Evolutionary conservation across 2,888 invertebrate species (phyloP).

Genomic region (Augiades crinisus): DNA sequence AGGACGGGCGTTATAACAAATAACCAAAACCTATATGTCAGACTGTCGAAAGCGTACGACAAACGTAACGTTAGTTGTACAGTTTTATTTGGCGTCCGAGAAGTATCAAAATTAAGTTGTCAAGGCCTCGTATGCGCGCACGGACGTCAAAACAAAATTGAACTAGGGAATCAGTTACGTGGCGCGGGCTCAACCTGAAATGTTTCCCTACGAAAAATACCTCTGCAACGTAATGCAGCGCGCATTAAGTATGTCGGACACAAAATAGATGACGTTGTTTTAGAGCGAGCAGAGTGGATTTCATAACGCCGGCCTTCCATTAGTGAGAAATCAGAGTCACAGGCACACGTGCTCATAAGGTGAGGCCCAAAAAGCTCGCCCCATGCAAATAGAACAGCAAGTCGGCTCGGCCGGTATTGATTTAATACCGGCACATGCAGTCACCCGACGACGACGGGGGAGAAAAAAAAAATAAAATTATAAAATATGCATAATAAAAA

Average conservation of each 20-base stretch:
- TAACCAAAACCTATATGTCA: neutral
- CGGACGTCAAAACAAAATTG: slow-evolving; percentile 3
- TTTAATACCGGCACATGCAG: slow-evolving; percentile 57
- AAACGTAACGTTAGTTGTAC: neutral
- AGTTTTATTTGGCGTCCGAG: slow-evolving; percentile 3
- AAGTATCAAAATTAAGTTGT: slow-evolving; percentile 14
- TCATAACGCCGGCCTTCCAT: slow-evolving; percentile 45
- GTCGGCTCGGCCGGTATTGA: slow-evolving; percentile 55
- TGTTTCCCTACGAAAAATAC: slow-evolving; percentile 6
- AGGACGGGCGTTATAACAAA: neutral
- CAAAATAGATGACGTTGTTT: slow-evolving; percentile 24
- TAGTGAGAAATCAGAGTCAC: slow-evolving; percentile 42
- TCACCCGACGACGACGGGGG: slow-evolving; percentile 46
- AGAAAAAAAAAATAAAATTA: slow-evolving; percentile 73
- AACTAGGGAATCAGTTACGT: slow-evolving; percentile 4
- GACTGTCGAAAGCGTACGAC: neutral
- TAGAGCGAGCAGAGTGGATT: slow-evolving; percentile 32
- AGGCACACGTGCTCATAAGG: slow-evolving; percentile 38
- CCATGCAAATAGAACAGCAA: slow-evolving; percentile 51
- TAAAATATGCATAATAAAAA: slow-evolving; percentile 68
- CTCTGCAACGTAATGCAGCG: neutral
- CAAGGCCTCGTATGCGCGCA: neutral
- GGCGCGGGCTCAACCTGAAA: neutral
- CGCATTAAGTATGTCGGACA: slow-evolving; percentile 21
- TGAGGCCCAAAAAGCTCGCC: slow-evolving; percentile 47